A percentile compares a stretch with the other conserved stretches of the same genome.
These are phyloP conservation scores for Myripristis jacobus DNA, from an alignment of 2,797 vertebrate species.

Conservation along the genomic window DNA sequence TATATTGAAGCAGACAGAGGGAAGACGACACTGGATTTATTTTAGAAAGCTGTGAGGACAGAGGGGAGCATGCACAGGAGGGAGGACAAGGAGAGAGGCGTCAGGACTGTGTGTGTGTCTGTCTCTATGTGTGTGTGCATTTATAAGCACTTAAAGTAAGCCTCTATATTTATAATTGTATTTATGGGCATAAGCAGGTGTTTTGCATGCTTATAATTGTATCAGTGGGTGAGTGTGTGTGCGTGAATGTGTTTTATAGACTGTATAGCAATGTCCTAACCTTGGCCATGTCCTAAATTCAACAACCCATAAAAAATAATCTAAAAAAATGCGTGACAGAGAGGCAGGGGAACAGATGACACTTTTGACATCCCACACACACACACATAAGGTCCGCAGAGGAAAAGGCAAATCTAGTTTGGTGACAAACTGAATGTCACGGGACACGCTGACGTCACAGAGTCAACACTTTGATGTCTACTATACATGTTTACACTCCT, in stretches of 20 bases:
- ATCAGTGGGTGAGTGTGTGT: no score
- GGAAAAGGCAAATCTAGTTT: slow-evolving; percentile 21
- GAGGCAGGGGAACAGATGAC: slow-evolving; percentile 17
- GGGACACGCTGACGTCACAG: background rate
- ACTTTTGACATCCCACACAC: background rate
- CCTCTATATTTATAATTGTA: no score
- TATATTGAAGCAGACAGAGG: slow-evolving; percentile 39
- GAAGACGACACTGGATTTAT: slow-evolving; percentile 67
- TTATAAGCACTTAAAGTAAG: no score
- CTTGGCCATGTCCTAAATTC: slow-evolving; percentile 28
- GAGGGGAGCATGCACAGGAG: slow-evolving; percentile 30
- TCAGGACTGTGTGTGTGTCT: background rate
- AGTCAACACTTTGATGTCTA: background rate
- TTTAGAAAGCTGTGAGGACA: slow-evolving; percentile 63
- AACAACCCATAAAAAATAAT: slow-evolving; percentile 21
- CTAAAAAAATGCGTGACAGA: slow-evolving; percentile 11
- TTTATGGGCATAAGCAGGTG: no score
- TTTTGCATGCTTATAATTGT: no score
- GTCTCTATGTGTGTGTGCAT: no score
- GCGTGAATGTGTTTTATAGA: background rate
- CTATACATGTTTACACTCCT: background rate
- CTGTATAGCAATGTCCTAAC: slow-evolving; percentile 19
- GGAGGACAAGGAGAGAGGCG: slow-evolving; percentile 53
- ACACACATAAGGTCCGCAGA: background rate
- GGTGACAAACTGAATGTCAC: slow-evolving; percentile 11